A percentile compares a stretch with the other conserved stretches of the same genome.
phyloP scores from a whole-genome alignment of 2,888 invertebrate species.

The Nymphalis c-album region DNA sequence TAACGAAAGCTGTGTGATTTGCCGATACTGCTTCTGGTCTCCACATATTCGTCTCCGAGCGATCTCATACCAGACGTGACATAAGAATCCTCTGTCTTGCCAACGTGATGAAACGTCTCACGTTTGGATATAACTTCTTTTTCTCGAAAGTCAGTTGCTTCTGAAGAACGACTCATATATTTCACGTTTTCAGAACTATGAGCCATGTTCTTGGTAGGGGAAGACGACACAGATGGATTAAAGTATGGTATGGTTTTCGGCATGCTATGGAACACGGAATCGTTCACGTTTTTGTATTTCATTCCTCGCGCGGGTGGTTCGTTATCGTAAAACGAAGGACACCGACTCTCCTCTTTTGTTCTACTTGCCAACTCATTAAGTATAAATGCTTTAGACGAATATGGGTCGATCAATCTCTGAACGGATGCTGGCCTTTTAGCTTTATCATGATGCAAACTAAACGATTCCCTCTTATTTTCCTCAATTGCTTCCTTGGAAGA shows the following conservation, averaged over 20 bases:
- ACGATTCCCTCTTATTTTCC: conserved; percentile 64
- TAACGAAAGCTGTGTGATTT: conserved; percentile 88
- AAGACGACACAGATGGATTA: conserved; percentile 66
- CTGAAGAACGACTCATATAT: conserved; percentile 61
- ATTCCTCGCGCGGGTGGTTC: conserved; percentile 63
- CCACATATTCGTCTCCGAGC: conserved; percentile 71
- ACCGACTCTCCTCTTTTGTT: conserved; percentile 56
- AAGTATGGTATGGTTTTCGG: conserved; percentile 73
- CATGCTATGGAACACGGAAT: conserved; percentile 69
- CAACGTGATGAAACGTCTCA: conserved; percentile 54
- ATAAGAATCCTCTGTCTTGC: conserved; percentile 67
- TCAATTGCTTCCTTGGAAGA: conserved; percentile 69
- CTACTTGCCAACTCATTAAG: conserved; percentile 61
- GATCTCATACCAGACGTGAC: conserved; percentile 64
- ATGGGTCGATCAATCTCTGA: conserved; percentile 66
- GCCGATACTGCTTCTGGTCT: conserved; percentile 81
- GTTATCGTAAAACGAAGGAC: conserved; percentile 62
- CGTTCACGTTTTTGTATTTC: conserved; percentile 63
- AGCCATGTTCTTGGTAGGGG: conserved; percentile 67
- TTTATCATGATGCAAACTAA: conserved; percentile 64
- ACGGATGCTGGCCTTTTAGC: conserved; percentile 66
- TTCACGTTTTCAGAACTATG: conserved; percentile 74
- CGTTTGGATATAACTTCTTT: conserved; percentile 59
- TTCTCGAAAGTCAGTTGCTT: conserved; percentile 65
- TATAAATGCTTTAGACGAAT: conserved; percentile 70